Base-by-base conservation (phyloP, 2,113 vertebrate species). In the Stigmatopora argus region DNA sequence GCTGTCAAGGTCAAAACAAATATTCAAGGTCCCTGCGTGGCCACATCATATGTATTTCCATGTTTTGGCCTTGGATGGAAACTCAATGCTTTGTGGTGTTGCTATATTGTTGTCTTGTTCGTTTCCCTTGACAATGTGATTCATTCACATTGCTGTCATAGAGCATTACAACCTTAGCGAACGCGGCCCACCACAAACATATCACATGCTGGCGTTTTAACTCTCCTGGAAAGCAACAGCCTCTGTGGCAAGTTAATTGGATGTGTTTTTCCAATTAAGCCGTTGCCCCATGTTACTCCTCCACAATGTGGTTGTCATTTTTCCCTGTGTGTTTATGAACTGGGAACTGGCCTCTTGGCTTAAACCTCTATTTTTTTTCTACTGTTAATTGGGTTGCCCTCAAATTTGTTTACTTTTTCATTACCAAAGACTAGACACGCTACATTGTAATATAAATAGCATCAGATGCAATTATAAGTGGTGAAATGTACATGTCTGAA, bases 1-100 rank as follows among this genome's bases (percentile, higher is more conserved):
- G 73, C 74, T 74, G 75, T 83, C 83, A 81, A 85, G 86, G 86
- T 86, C 88, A 87, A 73, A 78, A 74, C 85, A 86, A 84, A 85
- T n/a, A 58, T 9, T 15, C 81, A 84, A 80, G 77, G 75, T 73
- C 72, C 44, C 60, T 35, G 62, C 69, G 77, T 64, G 67, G 75
- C 84, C 85, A 73, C 83, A 85, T 85, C 81, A 83, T 85, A 80
- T 85, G 76, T 73, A 74, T 88, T 78, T 86, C 74, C 71, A 71
- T 68, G 66, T 70, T 62, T 57, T 64, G 83, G 78, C 80, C 83
- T 81, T 71, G 78, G 67, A 79, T 74, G 66, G 77, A 75, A 83
- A 80, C 34, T 65, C 58, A 66, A 79, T 3, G 60, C 71, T 34
- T 81, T 74, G 62, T 78, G 74, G 70, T 53, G 51, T 55, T 73